A percentile compares a stretch with the other conserved stretches of the same genome.
Conservation (phyloP, 2,113 vertebrate species). For the Mastomys natalensis region DNA sequence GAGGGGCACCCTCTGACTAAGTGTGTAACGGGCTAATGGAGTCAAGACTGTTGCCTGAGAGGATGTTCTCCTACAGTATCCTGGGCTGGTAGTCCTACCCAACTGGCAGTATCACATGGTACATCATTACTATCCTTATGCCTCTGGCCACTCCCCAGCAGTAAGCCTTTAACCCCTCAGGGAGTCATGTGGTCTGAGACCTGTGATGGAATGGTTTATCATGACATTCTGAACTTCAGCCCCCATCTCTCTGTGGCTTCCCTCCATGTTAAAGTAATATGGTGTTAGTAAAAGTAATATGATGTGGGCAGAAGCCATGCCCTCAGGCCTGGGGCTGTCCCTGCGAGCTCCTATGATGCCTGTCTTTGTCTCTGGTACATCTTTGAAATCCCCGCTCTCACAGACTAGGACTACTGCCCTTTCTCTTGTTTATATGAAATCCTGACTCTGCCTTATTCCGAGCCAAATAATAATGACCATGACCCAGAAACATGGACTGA, state of each 20-base stretch:
- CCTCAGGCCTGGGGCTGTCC: neutral
- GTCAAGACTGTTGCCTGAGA: neutral
- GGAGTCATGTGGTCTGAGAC: neutral
- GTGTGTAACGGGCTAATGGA: neutral
- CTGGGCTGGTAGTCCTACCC: neutral
- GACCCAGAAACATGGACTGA: neutral
- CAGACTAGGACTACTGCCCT: neutral
- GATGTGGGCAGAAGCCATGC: neutral
- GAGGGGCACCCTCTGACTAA: neutral
- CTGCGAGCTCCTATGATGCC: fast-evolving
- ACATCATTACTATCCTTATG: neutral
- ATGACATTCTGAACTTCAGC: neutral
- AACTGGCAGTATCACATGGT: neutral
- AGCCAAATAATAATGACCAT: neutral
- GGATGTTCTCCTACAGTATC: neutral
- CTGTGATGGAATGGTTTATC: neutral
- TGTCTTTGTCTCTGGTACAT: neutral
- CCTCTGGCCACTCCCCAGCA: neutral
- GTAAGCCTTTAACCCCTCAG: neutral
- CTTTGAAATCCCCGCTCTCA: neutral
- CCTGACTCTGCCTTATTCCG: neutral
- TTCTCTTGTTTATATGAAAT: neutral
- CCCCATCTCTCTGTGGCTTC: neutral
- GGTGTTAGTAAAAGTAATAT: neutral
- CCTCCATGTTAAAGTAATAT: neutral